These are phyloP conservation scores for Nematolebias whitei DNA, from an alignment of 2,113 vertebrate species.

Conservation along the genomic window DNA sequence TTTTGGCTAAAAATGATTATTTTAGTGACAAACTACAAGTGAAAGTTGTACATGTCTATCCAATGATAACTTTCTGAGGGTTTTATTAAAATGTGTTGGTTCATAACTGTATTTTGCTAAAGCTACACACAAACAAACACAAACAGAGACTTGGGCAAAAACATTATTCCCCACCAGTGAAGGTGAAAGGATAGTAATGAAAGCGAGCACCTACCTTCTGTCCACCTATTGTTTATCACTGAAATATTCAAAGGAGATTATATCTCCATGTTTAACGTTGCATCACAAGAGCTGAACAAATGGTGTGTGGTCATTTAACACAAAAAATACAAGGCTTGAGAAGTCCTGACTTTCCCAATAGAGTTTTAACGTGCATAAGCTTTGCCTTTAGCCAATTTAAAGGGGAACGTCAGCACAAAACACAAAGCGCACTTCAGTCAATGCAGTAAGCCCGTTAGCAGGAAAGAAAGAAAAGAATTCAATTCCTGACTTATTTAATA, in stretches of 20 bases:
- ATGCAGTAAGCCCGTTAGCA: constrained; percentile 69
- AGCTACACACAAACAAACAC: no score
- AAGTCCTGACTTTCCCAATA: constrained; percentile 48
- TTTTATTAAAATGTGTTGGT: no score
- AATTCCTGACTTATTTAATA: constrained; percentile 67
- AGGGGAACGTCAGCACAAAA: constrained; percentile 46
- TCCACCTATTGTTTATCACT: constrained; percentile 24
- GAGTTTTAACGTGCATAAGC: constrained; percentile 52
- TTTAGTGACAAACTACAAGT: no score
- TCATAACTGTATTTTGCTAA: no score
- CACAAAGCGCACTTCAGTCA: constrained; percentile 57
- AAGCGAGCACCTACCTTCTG: constrained; percentile 40
- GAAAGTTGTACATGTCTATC: no score
- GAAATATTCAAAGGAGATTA: constrained; percentile 52
- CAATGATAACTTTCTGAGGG: no score
- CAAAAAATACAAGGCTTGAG: constrained; percentile 20
- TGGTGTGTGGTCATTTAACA: constrained; percentile 22
- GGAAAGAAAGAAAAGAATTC: constrained; percentile 53
- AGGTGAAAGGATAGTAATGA: no score
- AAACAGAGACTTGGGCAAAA: no score
- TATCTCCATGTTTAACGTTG: constrained; percentile 59
- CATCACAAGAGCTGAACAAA: constrained; percentile 23
- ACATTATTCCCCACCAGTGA: no score
- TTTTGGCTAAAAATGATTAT: no score
- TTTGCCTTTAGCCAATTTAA: constrained; percentile 56